phyloP scores from a whole-genome alignment of 1,140 invertebrate genomes.

The Calephelis virginiensis region DNA sequence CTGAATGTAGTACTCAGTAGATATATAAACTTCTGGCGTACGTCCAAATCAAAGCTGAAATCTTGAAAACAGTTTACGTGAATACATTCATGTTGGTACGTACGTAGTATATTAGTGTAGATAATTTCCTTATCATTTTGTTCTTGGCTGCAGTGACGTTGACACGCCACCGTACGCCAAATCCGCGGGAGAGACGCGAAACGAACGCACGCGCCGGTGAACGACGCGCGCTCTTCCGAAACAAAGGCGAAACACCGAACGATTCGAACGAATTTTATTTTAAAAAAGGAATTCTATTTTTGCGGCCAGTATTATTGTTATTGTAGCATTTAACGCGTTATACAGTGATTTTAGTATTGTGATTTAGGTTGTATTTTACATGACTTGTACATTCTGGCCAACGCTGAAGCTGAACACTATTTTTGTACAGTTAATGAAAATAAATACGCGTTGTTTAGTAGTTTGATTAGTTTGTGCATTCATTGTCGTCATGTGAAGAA shows the following conservation, averaged over 20 bases:
- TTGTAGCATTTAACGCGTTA: conserved; percentile 18
- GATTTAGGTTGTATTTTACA: conserved; percentile 24
- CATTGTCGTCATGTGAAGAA: conserved; percentile 18
- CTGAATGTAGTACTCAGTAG: conserved; percentile 1
- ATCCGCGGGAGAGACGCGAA: conserved; percentile 40
- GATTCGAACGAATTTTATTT: conserved; percentile 39
- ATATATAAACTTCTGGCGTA: conserved; percentile 35
- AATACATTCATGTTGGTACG: conserved; percentile 35
- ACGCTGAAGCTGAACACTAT: conserved; percentile 48
- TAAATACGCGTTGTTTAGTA: conserved; percentile 38
- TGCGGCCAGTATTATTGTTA: conserved; percentile 18
- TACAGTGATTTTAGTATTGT: conserved; percentile 25
- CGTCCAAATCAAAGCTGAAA: conserved; percentile 55
- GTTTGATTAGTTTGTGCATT: conserved; percentile 26
- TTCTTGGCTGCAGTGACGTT: conserved; percentile 53
- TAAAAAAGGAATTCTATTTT: conserved; percentile 21
- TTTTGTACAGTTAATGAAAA: conserved; percentile 29
- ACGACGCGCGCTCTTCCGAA: conserved; percentile 38
- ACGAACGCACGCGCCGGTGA: conserved; percentile 49
- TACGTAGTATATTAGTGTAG: conserved; percentile 51
- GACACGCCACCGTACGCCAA: conserved; percentile 50
- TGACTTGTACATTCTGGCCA: conserved; percentile 37
- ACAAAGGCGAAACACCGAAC: conserved; percentile 50
- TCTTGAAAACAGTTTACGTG: conserved; percentile 37
- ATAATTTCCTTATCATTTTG: conserved; percentile 68